Percentiles rank a stretch among this genome's conserved stretches.
Conservation (phyloP, 2,113 vertebrate species). For the Cyanistes caeruleus region DNA sequence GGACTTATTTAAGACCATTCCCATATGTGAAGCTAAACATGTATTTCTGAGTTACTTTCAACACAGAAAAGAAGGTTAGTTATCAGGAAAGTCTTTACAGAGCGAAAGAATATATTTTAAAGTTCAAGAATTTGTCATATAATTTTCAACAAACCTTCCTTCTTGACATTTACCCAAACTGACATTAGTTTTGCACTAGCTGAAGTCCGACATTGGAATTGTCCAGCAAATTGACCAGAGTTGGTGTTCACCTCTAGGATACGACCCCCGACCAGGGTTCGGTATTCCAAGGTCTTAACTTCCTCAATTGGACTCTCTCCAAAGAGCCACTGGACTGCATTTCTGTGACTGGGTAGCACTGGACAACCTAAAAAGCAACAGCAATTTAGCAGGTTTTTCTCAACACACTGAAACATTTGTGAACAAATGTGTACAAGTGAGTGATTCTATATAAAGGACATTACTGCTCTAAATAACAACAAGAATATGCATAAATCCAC, state of each 20-base stretch:
- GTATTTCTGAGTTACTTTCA: neutral
- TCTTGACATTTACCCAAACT: constrained; percentile 79
- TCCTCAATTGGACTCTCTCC: constrained; percentile 73
- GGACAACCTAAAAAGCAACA: constrained; percentile 72
- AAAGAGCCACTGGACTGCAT: constrained; percentile 76
- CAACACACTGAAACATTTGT: neutral
- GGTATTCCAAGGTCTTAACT: constrained; percentile 62
- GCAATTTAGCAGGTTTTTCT: neutral
- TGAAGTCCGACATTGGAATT: constrained; percentile 74
- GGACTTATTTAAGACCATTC: neutral
- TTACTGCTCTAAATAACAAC: neutral
- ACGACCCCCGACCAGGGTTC: constrained; percentile 73
- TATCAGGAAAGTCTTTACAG: neutral
- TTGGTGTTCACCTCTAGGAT: constrained; percentile 82
- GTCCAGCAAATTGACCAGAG: constrained; percentile 72
- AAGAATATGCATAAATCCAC: neutral
- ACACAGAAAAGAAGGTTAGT: neutral
- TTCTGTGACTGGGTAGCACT: constrained; percentile 69
- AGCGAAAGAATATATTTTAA: neutral
- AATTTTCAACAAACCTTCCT: constrained; percentile 76
- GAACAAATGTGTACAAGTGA: rapidly evolving
- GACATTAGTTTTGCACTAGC: constrained; percentile 68
- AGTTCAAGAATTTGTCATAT: constrained; percentile 53
- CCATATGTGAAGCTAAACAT: neutral
- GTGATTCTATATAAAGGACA: neutral